These are phyloP conservation scores for Euphydryas editha DNA, from an alignment of 2,888 invertebrate genomes.

Conservation along the genomic window DNA sequence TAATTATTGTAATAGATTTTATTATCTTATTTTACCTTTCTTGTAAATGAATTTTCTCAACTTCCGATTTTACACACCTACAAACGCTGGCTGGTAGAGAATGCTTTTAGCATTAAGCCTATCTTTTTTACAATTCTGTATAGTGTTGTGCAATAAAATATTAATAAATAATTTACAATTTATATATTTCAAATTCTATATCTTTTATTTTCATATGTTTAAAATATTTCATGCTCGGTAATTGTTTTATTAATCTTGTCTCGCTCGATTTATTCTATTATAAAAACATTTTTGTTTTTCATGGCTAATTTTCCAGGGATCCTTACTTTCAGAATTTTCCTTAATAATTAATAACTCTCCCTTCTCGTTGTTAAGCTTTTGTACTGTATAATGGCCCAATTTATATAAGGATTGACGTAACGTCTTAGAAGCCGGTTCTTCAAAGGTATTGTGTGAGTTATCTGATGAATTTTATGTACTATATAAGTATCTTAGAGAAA, in stretches of 20 bases:
- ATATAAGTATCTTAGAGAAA: background rate
- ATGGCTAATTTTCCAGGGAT: background rate
- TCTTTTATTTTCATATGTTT: background rate
- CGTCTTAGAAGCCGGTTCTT: background rate
- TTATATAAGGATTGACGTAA: background rate
- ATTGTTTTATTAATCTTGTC: background rate
- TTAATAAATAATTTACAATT: background rate
- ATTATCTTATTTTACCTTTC: no score
- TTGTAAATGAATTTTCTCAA: no score
- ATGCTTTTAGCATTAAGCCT: no score
- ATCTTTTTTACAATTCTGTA: no score
- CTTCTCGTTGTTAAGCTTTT: background rate
- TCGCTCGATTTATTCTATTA: background rate
- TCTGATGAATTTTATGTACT: background rate
- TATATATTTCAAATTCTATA: background rate
- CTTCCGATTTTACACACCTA: no score
- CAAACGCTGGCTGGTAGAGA: no score
- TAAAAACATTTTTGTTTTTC: background rate
- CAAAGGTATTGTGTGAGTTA: background rate
- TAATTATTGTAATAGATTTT: no score
- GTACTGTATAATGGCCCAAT: background rate
- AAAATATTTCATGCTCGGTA: background rate
- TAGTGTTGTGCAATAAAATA: no score
- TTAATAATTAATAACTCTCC: background rate
- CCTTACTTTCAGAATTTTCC: background rate